phyloP scores from a whole-genome alignment of 2,113 vertebrate genomes.

The Nipponia nippon region DNA sequence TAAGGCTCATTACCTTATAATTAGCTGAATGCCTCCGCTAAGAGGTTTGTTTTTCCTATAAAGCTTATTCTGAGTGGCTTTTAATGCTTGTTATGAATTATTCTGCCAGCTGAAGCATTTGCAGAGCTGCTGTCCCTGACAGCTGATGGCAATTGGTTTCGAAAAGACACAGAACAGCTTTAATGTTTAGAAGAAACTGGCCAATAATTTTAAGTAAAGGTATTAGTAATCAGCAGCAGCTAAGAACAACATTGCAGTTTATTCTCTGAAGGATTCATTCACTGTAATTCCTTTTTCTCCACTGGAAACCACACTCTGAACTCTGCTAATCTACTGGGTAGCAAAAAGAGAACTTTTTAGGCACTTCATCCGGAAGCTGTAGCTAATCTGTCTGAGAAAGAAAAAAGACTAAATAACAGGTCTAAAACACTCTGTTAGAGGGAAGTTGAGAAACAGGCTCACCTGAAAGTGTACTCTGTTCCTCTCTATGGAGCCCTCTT shows the following conservation, averaged over 20 bases:
- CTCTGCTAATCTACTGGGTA: background rate
- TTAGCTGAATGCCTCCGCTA: constrained; percentile 12
- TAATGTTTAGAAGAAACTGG: constrained; percentile 11
- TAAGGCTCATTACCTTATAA: constrained; percentile 3
- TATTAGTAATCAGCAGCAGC: background rate
- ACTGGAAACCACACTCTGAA: background rate
- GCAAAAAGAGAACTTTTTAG: background rate
- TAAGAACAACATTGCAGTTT: background rate
- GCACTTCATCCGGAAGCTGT: background rate
- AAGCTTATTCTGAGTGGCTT: constrained; percentile 33
- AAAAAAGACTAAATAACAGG: background rate
- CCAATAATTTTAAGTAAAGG: background rate
- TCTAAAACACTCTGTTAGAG: background rate
- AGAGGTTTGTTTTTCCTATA: constrained; percentile 28
- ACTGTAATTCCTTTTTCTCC: background rate
- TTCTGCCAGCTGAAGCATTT: constrained; percentile 41
- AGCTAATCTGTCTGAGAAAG: background rate
- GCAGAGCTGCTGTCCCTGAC: background rate
- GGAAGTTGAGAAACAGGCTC: background rate
- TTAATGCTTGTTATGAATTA: constrained; percentile 44
- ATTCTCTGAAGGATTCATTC: background rate
- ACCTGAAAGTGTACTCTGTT: background rate
- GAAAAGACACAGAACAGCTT: constrained; percentile 24
- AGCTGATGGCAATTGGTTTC: background rate
- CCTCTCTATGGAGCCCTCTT: background rate